phyloP scores from a whole-genome alignment of 2,113 vertebrate genomes.

The Hippocampus barbouri region DNA sequence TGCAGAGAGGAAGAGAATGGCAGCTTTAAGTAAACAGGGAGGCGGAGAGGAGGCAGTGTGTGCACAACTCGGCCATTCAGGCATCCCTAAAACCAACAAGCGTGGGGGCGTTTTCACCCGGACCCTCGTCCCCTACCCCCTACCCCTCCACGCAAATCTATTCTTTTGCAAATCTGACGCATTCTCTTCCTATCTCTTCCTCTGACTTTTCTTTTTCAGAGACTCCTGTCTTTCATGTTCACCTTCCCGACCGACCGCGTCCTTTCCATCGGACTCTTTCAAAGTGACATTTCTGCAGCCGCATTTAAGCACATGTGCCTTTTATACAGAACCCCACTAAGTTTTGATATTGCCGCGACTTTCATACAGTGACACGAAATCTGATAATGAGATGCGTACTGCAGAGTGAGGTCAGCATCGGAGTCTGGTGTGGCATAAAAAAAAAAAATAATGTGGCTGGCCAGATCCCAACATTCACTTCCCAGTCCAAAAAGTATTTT shows the following conservation, averaged over 20 bases:
- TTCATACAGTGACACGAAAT: no score
- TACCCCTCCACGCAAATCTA: conserved; percentile 19
- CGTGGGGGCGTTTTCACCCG: conserved; percentile 50
- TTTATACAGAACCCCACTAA: neutral
- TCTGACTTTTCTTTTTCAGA: conserved; percentile 28
- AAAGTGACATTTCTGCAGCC: neutral
- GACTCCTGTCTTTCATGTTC: conserved; percentile 39
- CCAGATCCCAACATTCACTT: no score
- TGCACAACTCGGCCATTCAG: conserved; percentile 65
- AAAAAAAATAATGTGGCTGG: no score
- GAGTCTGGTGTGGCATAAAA: no score
- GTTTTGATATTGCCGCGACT: no score
- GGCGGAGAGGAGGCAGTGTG: conserved; percentile 60
- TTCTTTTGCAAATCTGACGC: conserved; percentile 51
- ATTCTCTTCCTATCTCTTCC: conserved; percentile 59
- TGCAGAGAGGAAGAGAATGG: conserved; percentile 69
- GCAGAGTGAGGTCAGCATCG: no score
- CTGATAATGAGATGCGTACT: no score
- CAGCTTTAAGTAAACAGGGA: conserved; percentile 66
- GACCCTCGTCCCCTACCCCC: conserved; percentile 27
- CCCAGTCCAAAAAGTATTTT: no score
- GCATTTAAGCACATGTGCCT: neutral
- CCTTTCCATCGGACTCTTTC: conserved; percentile 15
- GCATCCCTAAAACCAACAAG: conserved; percentile 67
- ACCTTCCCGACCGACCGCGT: conserved; percentile 15